These are phyloP conservation scores for Platycnemis pennipes DNA, from an alignment of 2,888 invertebrate genomes.

Conservation along the genomic window DNA sequence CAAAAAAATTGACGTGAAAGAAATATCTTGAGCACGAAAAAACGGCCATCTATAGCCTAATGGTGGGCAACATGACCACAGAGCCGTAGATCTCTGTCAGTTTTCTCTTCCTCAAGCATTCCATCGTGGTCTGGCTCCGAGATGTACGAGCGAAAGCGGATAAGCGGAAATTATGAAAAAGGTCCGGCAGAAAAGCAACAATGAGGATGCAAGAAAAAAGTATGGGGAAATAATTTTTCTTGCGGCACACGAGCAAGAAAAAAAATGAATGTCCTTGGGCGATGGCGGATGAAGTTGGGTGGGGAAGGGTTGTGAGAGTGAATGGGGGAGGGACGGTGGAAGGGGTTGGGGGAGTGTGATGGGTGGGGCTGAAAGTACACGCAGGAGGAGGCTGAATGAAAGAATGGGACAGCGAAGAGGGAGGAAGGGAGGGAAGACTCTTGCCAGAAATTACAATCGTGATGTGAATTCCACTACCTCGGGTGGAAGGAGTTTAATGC, in stretches of 20 bases:
- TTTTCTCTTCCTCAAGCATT: not conserved
- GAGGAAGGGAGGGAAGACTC: not conserved
- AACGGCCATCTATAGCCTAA: not conserved
- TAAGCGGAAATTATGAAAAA: not conserved
- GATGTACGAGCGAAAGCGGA: not conserved
- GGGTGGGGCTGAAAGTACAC: not conserved
- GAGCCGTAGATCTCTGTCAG: not conserved
- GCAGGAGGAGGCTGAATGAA: not conserved
- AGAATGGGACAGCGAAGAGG: not conserved
- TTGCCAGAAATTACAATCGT: not conserved
- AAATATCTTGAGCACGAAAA: not conserved
- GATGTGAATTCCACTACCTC: not conserved
- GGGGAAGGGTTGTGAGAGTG: not conserved
- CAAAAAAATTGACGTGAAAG: not conserved
- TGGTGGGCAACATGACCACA: not conserved
- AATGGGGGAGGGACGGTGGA: not conserved
- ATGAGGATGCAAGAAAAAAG: conserved; percentile 25
- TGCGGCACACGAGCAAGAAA: not conserved
- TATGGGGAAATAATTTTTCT: conserved; percentile 21
- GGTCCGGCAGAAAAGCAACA: conserved; percentile 8
- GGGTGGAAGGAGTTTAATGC: too few species aligned
- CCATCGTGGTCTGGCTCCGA: not conserved
- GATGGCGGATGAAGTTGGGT: not conserved
- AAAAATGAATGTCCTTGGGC: conserved; percentile 6
- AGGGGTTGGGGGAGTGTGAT: not conserved